Evolutionary conservation across 2,113 vertebrate species (phyloP).

Genomic region (Galeopterus variegatus): DNA sequence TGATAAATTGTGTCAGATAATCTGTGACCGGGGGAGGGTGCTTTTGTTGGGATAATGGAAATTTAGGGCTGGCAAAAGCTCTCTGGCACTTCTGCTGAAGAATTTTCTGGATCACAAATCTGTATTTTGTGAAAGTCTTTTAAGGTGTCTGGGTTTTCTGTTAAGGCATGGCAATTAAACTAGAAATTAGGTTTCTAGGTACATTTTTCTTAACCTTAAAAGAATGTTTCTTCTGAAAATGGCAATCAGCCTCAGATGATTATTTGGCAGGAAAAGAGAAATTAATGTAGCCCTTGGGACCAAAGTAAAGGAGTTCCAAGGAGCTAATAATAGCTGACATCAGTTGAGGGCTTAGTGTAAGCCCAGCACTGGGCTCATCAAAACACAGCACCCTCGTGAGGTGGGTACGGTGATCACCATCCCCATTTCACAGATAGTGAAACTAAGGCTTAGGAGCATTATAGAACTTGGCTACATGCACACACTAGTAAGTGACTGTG

Average conservation of each 20-base stretch:
- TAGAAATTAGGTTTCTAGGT: constrained; percentile 1
- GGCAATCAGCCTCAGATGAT: not conserved
- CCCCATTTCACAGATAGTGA: not conserved
- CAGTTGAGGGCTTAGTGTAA: not conserved
- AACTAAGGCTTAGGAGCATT: not conserved
- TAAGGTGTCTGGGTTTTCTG: not conserved
- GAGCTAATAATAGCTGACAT: not conserved
- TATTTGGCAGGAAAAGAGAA: not conserved
- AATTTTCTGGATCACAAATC: constrained; percentile 37
- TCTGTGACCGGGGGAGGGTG: not conserved
- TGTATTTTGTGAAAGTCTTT: not conserved
- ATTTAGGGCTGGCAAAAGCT: not conserved
- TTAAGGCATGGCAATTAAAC: not conserved
- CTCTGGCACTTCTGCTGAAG: not conserved
- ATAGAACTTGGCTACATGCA: not conserved
- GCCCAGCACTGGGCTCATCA: not conserved
- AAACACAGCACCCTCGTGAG: not conserved
- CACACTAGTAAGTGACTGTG: not conserved
- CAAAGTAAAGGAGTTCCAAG: not conserved
- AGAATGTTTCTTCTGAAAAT: constrained; percentile 10
- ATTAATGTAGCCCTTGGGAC: not conserved
- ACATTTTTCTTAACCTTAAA: constrained; percentile 18
- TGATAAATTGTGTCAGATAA: not conserved
- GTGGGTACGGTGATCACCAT: no score
- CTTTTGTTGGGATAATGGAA: not conserved